Evolutionary conservation across 2,888 invertebrate species (phyloP), one percentile per base, ranked within the genome.

Genomic region (Tenthredo mesomela): DNA sequence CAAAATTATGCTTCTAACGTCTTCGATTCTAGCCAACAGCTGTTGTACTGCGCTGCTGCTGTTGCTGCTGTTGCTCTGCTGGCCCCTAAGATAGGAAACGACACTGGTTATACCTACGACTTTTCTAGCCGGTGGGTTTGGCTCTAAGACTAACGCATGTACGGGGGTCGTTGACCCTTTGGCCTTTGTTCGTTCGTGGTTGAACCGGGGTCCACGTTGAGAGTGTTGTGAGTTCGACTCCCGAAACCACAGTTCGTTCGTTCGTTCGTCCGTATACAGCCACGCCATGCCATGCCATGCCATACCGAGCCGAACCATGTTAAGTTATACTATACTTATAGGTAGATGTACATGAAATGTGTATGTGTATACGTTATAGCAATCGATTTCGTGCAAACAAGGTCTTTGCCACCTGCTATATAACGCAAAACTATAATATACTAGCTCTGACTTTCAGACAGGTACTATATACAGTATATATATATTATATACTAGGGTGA

Each of bases 371-470:
- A 61, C 80, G 12, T 78, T 61, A 12, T 61, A 12, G 80, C 61
- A 61, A 80, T 80, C 80, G 80, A 80, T 80, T 80, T 80, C 58
- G 80, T 37, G 37, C 80, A 61, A 80, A 61, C 91, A 91, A 91
- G 91, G 91, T 91, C 91, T 91, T 90, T 91, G 89, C 91, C 91
- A 91, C 91, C 90, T 91, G 91, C 89, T 90, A 87, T 90, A 87
- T 40, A 54, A 40, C 61, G 37, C 15, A 21, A 54, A 61, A 29
- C 25, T 40, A 25, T 61, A 18, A 18, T 29, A 37, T 61, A 18
- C 29, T 29, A 37, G 40, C n/a, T 7, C 25, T 67, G 71, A 43
- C 21, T 73, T 73, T 73, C 21, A 73, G 43, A n/a, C 9, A 18
- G 37, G 12, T 15, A 70, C 21, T 75, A 47, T n/a, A 2, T 43